These are phyloP conservation scores for Lithophane semibrunnea DNA, from an alignment of 2,888 invertebrate genomes.

Conservation along the genomic window DNA sequence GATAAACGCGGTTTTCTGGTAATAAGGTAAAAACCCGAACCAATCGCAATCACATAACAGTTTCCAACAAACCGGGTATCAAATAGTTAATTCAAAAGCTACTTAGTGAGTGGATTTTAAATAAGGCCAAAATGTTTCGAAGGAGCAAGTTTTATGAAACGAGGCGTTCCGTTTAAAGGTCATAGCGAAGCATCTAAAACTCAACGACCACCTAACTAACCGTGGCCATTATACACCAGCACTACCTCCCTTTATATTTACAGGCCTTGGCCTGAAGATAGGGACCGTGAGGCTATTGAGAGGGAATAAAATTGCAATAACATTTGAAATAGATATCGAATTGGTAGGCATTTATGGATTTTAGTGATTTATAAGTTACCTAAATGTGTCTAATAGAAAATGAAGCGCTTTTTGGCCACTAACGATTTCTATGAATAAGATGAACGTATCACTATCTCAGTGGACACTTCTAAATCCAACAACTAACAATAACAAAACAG, in stretches of 20 bases:
- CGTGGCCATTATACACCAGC: slow-evolving; percentile 67
- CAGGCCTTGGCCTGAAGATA: slow-evolving; percentile 36
- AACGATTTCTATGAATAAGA: background rate
- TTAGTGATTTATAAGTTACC: background rate
- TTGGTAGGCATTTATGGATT: background rate
- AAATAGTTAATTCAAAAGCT: slow-evolving; percentile 48
- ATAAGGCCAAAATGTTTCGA: slow-evolving; percentile 63
- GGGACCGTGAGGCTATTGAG: slow-evolving; percentile 22
- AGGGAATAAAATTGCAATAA: slow-evolving; percentile 43
- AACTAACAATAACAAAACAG: slow-evolving; percentile 22
- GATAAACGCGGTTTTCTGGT: no score
- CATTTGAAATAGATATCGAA: background rate
- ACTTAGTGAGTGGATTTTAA: slow-evolving; percentile 49
- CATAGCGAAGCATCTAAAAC: slow-evolving; percentile 68
- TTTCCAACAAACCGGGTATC: slow-evolving; percentile 12
- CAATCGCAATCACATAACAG: slow-evolving; percentile 24
- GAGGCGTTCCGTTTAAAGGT: slow-evolving; percentile 68
- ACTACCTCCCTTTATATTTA: slow-evolving; percentile 65
- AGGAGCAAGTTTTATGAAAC: slow-evolving; percentile 65
- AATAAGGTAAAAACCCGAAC: background rate
- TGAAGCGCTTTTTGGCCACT: background rate
- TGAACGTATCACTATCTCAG: background rate
- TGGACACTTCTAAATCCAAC: background rate
- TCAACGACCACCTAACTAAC: slow-evolving; percentile 70
- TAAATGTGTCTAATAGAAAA: background rate